Base-by-base conservation (phyloP, 1,140 invertebrate genomes). In the Sinonovacula constricta region DNA sequence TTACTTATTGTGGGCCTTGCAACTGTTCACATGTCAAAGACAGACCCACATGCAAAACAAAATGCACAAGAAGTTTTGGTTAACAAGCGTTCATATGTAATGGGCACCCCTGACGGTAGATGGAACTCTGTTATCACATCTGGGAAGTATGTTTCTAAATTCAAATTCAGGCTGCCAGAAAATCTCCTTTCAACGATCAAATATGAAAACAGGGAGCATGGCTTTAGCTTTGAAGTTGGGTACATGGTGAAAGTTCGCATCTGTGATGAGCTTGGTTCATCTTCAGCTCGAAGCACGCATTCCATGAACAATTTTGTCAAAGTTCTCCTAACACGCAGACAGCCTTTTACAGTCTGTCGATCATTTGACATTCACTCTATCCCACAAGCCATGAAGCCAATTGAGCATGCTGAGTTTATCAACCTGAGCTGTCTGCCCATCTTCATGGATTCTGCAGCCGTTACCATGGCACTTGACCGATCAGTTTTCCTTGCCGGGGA, bases 91-190 rank as follows among this genome's bases (percentile, higher is more conserved):
- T 86, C 81, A 0, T 86, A 81, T 67, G 76, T 89, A 1, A 84
- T 90, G 22, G 87, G 87, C 12, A 81, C 83, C 0, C 66, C 79
- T 0, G 85, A 89, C 59, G 83, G 81, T 1, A 56, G 67, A 54
- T 84, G 81, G 81, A 85, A 71, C 30, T 84, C 83, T 15, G 59
- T 90, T 3, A 71, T 90, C 14, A 87, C 84, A 7, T 84, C 86
- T 14, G 88, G 88, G 24, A 81, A 85, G 53, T 90, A 90, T 75
- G 77, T 85, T 1, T 87, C 87, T n/a, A 85, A 81, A 10, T 90
- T 90, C 59, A 81, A 69, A 53, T 82, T 87, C 57, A 66, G 74
- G 15, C 81, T 90, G 3, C 87, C 88, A 3, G 62, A 80, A 22
- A 65, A 80, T 10, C 63, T 90, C 31, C 88, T 87, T 0, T 81